Evolutionary conservation across 1,140 invertebrate genomes (phyloP), one percentile per base, ranked within the genome.

Genomic region (Zophobas morio): DNA sequence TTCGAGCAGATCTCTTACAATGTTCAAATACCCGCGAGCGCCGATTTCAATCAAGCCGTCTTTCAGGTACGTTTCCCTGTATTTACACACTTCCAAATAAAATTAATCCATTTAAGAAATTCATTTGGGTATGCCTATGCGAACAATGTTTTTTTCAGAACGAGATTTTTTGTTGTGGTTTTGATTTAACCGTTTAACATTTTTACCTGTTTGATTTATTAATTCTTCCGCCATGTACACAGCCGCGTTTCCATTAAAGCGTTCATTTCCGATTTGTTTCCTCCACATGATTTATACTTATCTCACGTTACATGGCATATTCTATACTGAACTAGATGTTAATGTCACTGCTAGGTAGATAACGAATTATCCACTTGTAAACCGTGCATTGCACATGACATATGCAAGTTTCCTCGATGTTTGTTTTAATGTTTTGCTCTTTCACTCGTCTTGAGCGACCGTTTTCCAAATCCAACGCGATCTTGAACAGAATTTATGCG

Each of bases 1-100:
- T 97, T 97, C 86, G 91, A 94, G 80, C 92, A 96, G 82, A 90
- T 91, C 70, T 92, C 93, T 79, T 96, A 96, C 86, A 92, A 93
- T 79, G 89, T 97, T 72, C 91, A 91, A 83, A 92, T 96, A 79
- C 95, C 94, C 8, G 92, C 91, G 2, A 88, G 88, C 35, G 84
- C 87, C 79, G 78, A 85, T 33, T 86, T 87, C 51, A 90, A 92
- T 75, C 88, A 89, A 78, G 88, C 90, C n/a, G 86, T 92, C 51
- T 92, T 92, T 83, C 91, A 93, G 88, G 91, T 93, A 86, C 81
- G 83, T 66, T 35, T 5, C 2, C 35, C n/a, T 74, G 56, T 56
- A 34, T 20, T 66, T 66, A 51, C 2, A 51, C 49, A 20, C 6
- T 2, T 2, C 4, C 20, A 32, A 66, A 36, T 66, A 20, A 47